Percentiles rank a stretch among this genome's conserved stretches.
phyloP scores from a whole-genome alignment of 2,888 invertebrate species.

The Dasysyrphus tricinctus region DNA sequence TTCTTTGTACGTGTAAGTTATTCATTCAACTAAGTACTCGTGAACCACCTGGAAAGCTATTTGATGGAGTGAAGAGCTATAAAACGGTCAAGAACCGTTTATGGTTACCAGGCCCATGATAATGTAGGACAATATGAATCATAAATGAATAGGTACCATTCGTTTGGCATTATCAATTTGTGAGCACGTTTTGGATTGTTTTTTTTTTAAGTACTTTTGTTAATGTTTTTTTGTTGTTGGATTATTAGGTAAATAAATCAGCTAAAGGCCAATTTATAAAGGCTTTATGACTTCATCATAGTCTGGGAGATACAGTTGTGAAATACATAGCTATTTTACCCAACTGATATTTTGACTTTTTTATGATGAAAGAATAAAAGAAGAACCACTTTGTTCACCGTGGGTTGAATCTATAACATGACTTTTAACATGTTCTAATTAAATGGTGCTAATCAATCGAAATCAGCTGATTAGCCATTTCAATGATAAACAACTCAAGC shows the following conservation, averaged over 20 bases:
- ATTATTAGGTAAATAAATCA: not conserved
- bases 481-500: too few relatives aligned
- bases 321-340: not conserved
- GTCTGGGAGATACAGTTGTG: not conserved
- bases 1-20: not conserved
- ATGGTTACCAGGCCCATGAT: conserved; percentile 14
- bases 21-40: not conserved
- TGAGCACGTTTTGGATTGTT: conserved; percentile 43
- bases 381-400: too few relatives aligned
- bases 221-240: not conserved
- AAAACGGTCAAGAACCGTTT: conserved; percentile 59
- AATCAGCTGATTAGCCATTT: too few relatives aligned
- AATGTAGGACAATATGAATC: not conserved
- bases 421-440: too few relatives aligned
- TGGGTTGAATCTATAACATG: too few relatives aligned
- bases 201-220: not conserved
- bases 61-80: conserved; percentile 22
- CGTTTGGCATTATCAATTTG: conserved; percentile 15
- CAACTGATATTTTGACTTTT: too few relatives aligned
- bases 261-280: not conserved
- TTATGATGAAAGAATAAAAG: too few relatives aligned
- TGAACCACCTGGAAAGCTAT: conserved; percentile 21
- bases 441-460: too few relatives aligned
- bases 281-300: not conserved
- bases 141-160: not conserved